These are phyloP conservation scores for Melipona bicolor DNA, from an alignment of 2,888 invertebrate species.

Conservation along the genomic window DNA sequence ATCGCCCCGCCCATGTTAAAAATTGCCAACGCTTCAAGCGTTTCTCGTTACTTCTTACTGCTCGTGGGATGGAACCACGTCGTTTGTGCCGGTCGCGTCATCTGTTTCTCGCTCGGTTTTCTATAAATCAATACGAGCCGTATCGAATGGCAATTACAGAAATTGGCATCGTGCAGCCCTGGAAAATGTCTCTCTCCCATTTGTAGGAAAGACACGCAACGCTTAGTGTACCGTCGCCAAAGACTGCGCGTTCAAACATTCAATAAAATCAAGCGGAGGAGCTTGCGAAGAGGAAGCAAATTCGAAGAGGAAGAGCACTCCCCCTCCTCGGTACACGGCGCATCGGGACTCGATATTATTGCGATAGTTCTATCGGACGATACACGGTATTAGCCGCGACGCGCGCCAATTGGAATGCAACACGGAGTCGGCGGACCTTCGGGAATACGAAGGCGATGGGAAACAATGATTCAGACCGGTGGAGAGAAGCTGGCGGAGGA, in stretches of 20 bases:
- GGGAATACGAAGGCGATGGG: slow-evolving; percentile 52
- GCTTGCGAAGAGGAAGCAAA: not conserved
- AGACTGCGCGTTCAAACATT: not conserved
- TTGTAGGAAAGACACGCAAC: not conserved
- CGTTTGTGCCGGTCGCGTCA: not conserved
- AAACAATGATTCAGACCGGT: slow-evolving; percentile 56
- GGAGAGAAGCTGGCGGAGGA: slow-evolving; percentile 9
- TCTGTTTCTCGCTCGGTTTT: not conserved
- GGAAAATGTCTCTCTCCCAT: not conserved
- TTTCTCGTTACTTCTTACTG: too few species aligned
- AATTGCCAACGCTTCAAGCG: too few species aligned
- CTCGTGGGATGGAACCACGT: too few species aligned
- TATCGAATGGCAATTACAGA: too few species aligned
- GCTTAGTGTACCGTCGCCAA: not conserved
- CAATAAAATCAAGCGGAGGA: not conserved
- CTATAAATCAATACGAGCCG: not conserved
- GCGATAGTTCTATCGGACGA: slow-evolving; percentile 11
- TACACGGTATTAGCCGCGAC: slow-evolving; percentile 28
- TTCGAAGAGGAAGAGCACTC: not conserved
- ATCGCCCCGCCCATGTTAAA: too few species aligned
- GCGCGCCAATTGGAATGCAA: slow-evolving; percentile 58
- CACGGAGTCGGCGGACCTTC: slow-evolving; percentile 23
- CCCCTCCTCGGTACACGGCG: not conserved
- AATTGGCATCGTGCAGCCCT: not conserved
- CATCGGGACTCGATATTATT: slow-evolving; percentile 17